Base-by-base conservation (phyloP, 1,140 invertebrate species). In the Cydia strobilella region DNA sequence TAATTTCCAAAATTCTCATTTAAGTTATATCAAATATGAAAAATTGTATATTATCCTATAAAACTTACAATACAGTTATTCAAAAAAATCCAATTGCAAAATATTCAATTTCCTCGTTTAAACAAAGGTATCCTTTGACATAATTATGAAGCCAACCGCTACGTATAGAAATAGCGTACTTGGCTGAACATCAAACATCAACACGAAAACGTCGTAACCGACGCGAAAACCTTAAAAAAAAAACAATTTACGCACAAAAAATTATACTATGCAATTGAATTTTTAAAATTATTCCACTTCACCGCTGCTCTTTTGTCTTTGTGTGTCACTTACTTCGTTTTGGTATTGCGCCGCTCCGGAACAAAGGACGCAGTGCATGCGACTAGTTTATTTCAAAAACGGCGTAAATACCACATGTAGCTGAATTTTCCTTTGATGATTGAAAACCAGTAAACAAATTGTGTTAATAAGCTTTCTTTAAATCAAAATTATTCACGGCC, bases 361-460 rank as follows among this genome's bases (percentile, higher is more conserved):
- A 59, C 54, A 59, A 59, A 59, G 54, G 54, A 59, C 20, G 54
- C 54, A 23, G 20, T 59, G 54, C 54, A 59, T 23, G 54, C 54
- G 54, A 12, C 9, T 0, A 0, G 9, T 12, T 23, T 23, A 59
- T 12, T 59, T 59, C 54, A 5, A 59, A 59, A 59, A 59, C 54
- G 54, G 18, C 54, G 0, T 59, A 59, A 59, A 59, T 10, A 23
- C 54, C 54, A 59, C 54, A 23, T 59, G 20, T 59, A 59, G 0
- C 54, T 59, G 1, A 51, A 39, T 39, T 54, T 54, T 2, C 20
- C 20, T 23, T 59, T 59, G 54, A 59, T 59, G 20, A 20, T 23
- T 23, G 18, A 23, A 59, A 23, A 20, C 9, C 54, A 59, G 20
- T 23, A 23, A 7, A 20, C 31, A 31, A 27, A 12, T 59, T 59